Base-by-base conservation (phyloP, 1,140 invertebrate species). In the Polyergus mexicanus region DNA sequence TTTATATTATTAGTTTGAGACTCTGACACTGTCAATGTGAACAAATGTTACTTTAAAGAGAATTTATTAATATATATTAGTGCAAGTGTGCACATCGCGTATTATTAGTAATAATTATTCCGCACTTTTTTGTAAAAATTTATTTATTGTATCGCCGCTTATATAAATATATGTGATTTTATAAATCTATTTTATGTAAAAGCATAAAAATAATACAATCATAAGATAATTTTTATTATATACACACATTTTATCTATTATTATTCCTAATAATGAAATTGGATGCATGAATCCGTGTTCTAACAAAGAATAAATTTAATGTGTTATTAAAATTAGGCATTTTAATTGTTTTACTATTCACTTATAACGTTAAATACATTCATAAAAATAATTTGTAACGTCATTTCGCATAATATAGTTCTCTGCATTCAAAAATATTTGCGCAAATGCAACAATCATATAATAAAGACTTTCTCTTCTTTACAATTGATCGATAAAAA, bases 1-100 rank as follows among this genome's bases (percentile, higher is more conserved):
- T 74, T 58, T 56, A 44, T 51, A 35, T 56, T 75, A 65, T 88
- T 85, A 62, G 32, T 86, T 88, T 28, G 44, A 7, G 3, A 56
- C 28, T 62, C 28, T 44, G 69, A 80, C 41, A 32, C n/a, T n/a
- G 69, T 47, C 51, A 54, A 65, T 47, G 56, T 25, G 11, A 1
- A 51, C 51, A 68, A 58, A 68, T 8, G 25, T 72, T 72, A 72
- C 25, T 54, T 69, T 22, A 54, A 16, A 56, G 44, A 83, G 25
- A 25, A 19, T 62, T 56, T 58, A 51, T 16, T 16, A 25, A 16
- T 7, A 28, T 6, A 16, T 35, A 58, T 56, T 25, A 13, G 16
- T 54, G 28, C 28, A 56, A 51, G 16, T 51, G 16, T 51, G 47
- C 38, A 32, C 10, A n/a, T 66, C 16, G 32, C 32, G n/a, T 80